phyloP scores from a whole-genome alignment of 2,797 vertebrate genomes.

The Acanthis flammea region DNA sequence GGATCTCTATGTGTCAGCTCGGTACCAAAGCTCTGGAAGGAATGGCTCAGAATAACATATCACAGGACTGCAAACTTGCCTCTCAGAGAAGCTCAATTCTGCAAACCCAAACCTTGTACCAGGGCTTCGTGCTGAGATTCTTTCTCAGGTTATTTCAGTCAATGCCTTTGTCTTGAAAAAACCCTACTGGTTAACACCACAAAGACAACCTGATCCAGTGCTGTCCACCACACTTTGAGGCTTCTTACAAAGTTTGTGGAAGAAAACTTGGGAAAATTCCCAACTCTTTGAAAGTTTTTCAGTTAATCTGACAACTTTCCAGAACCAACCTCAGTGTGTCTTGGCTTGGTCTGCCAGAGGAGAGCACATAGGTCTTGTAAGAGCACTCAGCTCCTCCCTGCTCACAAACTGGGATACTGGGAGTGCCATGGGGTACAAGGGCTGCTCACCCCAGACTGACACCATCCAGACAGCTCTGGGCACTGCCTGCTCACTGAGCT shows the following conservation, averaged over 20 bases:
- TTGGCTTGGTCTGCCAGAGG: background rate
- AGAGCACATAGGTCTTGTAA: background rate
- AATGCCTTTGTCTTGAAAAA: constrained; percentile 4
- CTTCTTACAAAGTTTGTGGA: background rate
- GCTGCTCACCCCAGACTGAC: background rate
- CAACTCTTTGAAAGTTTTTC: background rate
- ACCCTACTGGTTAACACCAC: background rate
- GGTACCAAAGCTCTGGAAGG: background rate
- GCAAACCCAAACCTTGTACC: background rate
- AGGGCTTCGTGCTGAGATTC: background rate
- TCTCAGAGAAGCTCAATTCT: background rate
- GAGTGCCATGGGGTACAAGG: rapidly evolving
- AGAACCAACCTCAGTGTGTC: background rate
- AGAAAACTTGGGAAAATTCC: background rate
- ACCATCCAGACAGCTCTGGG: background rate
- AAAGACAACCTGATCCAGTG: background rate
- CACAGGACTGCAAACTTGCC: background rate
- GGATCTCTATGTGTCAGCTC: background rate
- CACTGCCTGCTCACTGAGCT: background rate
- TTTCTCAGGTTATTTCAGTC: constrained; percentile 29
- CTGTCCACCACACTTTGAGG: background rate
- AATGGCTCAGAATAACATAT: background rate
- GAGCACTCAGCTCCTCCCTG: background rate
- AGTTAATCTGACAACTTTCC: background rate
- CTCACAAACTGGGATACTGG: background rate